These are phyloP conservation scores for Botia kubotai DNA, from an alignment of 2,797 vertebrate genomes.

Conservation along the genomic window DNA sequence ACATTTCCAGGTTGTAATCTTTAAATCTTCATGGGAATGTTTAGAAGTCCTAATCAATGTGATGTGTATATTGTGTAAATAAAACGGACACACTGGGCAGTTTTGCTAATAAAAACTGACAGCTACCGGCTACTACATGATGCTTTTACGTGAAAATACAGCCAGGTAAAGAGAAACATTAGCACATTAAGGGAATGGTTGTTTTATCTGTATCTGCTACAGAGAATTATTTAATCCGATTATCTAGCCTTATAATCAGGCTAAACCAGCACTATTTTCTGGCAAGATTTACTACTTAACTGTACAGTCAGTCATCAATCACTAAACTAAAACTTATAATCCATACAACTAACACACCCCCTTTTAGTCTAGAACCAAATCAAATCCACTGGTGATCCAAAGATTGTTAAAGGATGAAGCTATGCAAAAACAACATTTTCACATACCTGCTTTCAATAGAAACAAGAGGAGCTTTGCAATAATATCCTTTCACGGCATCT, in stretches of 20 bases:
- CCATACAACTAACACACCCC: no score
- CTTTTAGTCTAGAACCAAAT: neutral
- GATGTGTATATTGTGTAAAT: no score
- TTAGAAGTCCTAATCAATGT: neutral
- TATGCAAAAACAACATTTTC: neutral
- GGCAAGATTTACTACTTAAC: neutral
- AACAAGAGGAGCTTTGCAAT: constrained; percentile 87
- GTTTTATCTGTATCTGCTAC: neutral
- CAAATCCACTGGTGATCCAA: neutral
- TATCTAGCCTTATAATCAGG: neutral
- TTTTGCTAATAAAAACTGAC: no score
- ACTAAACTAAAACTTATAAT: neutral
- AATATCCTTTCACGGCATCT: constrained; percentile 85
- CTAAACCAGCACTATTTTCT: neutral
- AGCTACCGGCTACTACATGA: neutral
- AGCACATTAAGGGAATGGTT: neutral
- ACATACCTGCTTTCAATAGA: constrained; percentile 87
- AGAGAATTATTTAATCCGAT: neutral
- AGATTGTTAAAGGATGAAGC: neutral
- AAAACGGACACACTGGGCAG: no score
- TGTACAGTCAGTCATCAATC: neutral
- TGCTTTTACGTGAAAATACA: neutral
- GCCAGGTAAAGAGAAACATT: neutral
- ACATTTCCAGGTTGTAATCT: neutral
- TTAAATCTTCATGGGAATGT: neutral